Evolutionary conservation across 2,113 vertebrate genomes (phyloP).

Genomic region (Carassius carassius): DNA sequence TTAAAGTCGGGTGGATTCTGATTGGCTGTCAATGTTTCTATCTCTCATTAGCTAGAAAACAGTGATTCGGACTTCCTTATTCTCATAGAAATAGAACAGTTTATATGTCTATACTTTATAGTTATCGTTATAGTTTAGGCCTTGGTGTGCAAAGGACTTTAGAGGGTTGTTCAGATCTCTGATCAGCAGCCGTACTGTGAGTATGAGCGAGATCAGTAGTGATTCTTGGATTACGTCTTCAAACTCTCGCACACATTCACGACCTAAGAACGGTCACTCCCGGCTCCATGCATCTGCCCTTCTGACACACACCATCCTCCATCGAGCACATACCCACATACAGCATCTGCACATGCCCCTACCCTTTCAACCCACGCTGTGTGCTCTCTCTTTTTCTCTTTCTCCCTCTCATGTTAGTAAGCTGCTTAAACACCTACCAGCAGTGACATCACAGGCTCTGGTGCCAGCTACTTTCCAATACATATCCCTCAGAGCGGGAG

Average conservation of each 20-base stretch:
- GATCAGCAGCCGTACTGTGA: background rate
- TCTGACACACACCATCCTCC: slow-evolving; percentile 31
- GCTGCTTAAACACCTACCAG: slow-evolving; percentile 80
- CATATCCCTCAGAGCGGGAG: slow-evolving; percentile 31
- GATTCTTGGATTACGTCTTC: background rate
- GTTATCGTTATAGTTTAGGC: background rate
- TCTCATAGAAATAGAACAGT: background rate
- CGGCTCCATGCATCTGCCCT: slow-evolving; percentile 21
- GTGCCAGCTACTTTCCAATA: slow-evolving; percentile 65
- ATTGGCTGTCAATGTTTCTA: background rate
- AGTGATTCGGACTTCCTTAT: background rate
- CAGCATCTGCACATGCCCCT: slow-evolving; percentile 22
- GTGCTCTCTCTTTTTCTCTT: slow-evolving; percentile 62
- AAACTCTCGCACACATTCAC: background rate
- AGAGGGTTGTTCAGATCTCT: background rate
- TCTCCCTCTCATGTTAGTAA: slow-evolving; percentile 71
- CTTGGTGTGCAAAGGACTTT: background rate
- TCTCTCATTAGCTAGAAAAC: background rate
- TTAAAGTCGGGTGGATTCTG: background rate
- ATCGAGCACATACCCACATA: slow-evolving; percentile 21
- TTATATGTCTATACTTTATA: background rate
- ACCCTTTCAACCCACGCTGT: slow-evolving; percentile 37
- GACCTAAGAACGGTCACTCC: slow-evolving; percentile 14
- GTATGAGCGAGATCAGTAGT: background rate
- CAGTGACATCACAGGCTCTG: slow-evolving; percentile 72